These are phyloP conservation scores for Melopsittacus undulatus DNA, from an alignment of 2,797 vertebrate species.

Conservation along the genomic window DNA sequence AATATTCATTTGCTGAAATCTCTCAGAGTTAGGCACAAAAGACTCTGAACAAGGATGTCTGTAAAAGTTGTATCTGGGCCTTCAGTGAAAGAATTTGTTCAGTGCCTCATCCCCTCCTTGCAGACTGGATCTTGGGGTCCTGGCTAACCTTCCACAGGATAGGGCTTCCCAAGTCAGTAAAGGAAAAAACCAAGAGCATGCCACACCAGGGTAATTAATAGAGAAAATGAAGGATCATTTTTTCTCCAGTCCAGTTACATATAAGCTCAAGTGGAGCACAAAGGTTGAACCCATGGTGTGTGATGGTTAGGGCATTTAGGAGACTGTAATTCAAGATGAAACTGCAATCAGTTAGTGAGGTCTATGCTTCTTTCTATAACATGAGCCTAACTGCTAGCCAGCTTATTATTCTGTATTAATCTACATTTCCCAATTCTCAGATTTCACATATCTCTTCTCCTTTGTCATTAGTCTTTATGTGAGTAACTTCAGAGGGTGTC, in stretches of 20 bases:
- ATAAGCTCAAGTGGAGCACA: not conserved
- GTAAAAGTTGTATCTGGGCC: not conserved
- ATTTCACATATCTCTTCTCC: not conserved
- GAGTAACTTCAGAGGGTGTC: not conserved
- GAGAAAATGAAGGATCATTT: not conserved
- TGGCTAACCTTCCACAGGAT: not conserved
- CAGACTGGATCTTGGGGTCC: not conserved
- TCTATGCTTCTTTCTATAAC: not conserved
- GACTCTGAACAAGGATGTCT: not conserved
- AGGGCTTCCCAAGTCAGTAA: not conserved
- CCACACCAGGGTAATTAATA: not conserved
- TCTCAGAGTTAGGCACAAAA: not conserved
- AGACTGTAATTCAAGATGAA: not conserved
- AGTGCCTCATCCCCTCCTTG: not conserved
- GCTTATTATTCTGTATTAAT: not conserved
- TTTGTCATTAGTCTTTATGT: not conserved
- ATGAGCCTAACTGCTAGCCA: not conserved
- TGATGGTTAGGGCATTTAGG: not conserved
- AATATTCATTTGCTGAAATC: not conserved
- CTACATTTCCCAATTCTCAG: not conserved
- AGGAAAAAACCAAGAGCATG: fast-evolving
- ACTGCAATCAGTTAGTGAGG: not conserved
- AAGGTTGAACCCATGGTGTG: not conserved
- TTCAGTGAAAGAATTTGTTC: not conserved
- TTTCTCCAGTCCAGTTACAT: not conserved